A percentile compares a stretch with the other conserved stretches of the same genome.
Conservation (phyloP, 2,888 invertebrate genomes). For the Acronicta aceris region DNA sequence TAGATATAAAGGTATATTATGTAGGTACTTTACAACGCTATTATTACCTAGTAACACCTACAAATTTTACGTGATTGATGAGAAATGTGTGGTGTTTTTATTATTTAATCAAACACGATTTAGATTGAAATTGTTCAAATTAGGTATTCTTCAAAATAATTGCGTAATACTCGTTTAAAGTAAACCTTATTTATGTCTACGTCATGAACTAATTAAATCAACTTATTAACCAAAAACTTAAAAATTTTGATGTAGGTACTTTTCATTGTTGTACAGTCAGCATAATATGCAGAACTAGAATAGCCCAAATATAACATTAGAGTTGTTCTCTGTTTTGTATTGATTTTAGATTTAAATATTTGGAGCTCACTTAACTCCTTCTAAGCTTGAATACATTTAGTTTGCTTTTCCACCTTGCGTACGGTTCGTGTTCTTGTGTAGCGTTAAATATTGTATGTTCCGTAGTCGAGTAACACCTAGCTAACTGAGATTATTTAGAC, state of each 20-base stretch:
- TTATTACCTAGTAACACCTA: slow-evolving; percentile 15
- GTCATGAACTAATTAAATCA: slow-evolving; percentile 33
- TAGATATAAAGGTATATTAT: slow-evolving; percentile 7
- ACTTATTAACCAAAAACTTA: slow-evolving; percentile 16
- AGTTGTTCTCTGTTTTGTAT: slow-evolving; percentile 20
- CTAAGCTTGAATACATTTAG: slow-evolving; percentile 52
- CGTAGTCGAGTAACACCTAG: slow-evolving; percentile 33
- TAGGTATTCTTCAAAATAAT: slow-evolving; percentile 8
- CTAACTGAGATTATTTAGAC: slow-evolving; percentile 18
- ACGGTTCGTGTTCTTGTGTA: slow-evolving; percentile 53
- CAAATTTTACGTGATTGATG: slow-evolving; percentile 6
- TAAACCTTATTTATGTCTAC: background rate
- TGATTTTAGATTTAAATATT: slow-evolving; percentile 28
- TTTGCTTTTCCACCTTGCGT: slow-evolving; percentile 58
- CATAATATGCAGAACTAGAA: slow-evolving; percentile 20
- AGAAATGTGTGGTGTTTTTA: slow-evolving; percentile 3
- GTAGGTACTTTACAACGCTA: background rate
- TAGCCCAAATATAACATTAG: slow-evolving; percentile 11
- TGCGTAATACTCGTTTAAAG: background rate
- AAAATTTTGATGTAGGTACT: slow-evolving; percentile 17
- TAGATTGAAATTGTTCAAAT: background rate
- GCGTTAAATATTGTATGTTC: slow-evolving; percentile 40
- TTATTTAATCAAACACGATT: background rate
- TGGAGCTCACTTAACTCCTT: slow-evolving; percentile 36
- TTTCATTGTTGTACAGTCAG: slow-evolving; percentile 35